Evolutionary conservation across 2,113 vertebrate genomes (phyloP), one percentile per base, ranked within the genome.

Genomic region (Etheostoma spectabile): DNA sequence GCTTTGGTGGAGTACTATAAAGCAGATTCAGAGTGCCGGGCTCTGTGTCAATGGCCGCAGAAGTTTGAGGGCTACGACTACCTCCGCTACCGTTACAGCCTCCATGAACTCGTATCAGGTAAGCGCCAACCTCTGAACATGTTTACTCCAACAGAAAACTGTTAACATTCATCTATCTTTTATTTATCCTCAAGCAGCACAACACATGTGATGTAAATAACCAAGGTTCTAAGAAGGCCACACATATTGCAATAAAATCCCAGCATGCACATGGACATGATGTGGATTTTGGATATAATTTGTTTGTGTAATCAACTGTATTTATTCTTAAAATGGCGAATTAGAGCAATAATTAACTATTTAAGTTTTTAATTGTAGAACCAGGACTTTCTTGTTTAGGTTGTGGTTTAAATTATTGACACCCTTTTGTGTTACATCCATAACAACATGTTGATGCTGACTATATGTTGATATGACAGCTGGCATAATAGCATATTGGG

Each of bases 91-190:
- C 96, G 95, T 55, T 96, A 95, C 76, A 95, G 95, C 86, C 95
- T 99, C 64, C 96, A 96, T 0, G 97, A 99, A 93, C 93, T 97
- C n/a, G 91, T 99, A 78, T 97, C 98, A 95, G 98, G 98, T 99
- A 93, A 91, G 92, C 42, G 6, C 8, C 24, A 16, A 46, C 21
- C 16, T 24, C 16, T 45, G 7, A 18, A 22, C 1, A 24, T 15
- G 2, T 65, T 65, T 27, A 19, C 8, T 22, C 5, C 0, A 8
- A 55, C 5, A 62, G 33, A 27, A 77, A 72, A 59, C 51, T 35
- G 12, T 3, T 74, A 8, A 35, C 27, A 14, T 57, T 7, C 18
- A n/a, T 60, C 67, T 30, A 2, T 45, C 15, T 7, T 56, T 30
- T 30, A 13, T 49, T n/a, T 38, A 56, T 51, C 19, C 18, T 27